A percentile compares a stretch with the other conserved stretches of the same genome.
Conservation (phyloP, 2,888 invertebrate genomes). For the Xestobium rufovillosum region DNA sequence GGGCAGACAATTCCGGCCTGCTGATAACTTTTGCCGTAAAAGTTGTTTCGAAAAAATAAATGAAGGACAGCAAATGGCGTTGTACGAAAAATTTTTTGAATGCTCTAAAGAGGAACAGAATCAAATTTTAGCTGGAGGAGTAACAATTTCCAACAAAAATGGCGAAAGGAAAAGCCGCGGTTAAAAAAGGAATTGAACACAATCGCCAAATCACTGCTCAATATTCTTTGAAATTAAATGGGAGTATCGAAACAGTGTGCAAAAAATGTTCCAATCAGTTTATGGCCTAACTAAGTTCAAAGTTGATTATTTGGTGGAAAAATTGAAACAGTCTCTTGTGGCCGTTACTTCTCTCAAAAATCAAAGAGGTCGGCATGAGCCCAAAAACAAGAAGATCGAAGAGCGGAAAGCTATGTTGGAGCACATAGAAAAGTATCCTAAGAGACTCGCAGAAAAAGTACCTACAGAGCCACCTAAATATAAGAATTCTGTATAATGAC, state of each 20-base stretch:
- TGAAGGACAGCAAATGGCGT: slow-evolving; percentile 4
- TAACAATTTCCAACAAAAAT: slow-evolving; percentile 5
- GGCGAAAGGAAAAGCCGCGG: slow-evolving; percentile 6
- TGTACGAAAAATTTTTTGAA: slow-evolving; percentile 5
- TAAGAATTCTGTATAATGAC: slow-evolving; percentile 8
- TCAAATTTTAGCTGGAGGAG: slow-evolving; percentile 7
- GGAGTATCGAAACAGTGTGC: slow-evolving; percentile 2
- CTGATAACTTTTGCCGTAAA: slow-evolving; percentile 7
- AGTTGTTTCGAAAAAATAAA: slow-evolving; percentile 9
- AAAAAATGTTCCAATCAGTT: slow-evolving; percentile 10
- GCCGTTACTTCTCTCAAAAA: slow-evolving; percentile 9
- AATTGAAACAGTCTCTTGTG: slow-evolving; percentile 1
- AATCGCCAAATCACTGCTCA: slow-evolving; percentile 4
- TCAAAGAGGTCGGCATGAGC: slow-evolving; percentile 16
- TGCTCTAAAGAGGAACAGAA: slow-evolving; percentile 4
- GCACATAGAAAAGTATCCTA: slow-evolving; percentile 18
- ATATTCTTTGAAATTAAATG: slow-evolving; percentile 7
- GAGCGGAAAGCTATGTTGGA: slow-evolving; percentile 16
- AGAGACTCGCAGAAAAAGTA: slow-evolving; percentile 12
- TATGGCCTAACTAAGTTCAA: slow-evolving; percentile 7
- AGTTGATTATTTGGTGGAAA: slow-evolving; percentile 5
- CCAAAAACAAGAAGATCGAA: slow-evolving; percentile 17
- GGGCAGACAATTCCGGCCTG: slow-evolving; percentile 2
- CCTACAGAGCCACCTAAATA: slow-evolving; percentile 16
- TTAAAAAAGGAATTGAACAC: background rate